Evolutionary conservation across 2,888 invertebrate genomes (phyloP).

Genomic region (Nymphalis urticae): DNA sequence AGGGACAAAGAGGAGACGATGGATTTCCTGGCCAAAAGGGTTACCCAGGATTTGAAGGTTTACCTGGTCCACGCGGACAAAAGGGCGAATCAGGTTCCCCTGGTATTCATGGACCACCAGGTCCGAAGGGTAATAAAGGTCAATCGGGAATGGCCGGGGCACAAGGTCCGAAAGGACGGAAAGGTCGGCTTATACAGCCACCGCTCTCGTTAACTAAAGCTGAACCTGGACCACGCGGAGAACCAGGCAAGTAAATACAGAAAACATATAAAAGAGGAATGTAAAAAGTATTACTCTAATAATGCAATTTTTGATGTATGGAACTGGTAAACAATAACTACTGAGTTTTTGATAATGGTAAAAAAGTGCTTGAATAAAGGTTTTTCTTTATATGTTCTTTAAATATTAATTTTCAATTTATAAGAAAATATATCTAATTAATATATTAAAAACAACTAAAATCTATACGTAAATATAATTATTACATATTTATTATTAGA

Average conservation of each 20-base stretch:
- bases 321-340: no score
- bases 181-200: constrained; percentile 64
- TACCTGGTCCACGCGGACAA: constrained; percentile 56
- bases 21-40: constrained; percentile 62
- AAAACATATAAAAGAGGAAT: not conserved
- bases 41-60: constrained; percentile 58
- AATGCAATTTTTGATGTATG: no score
- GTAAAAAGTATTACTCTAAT: not conserved
- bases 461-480: no score
- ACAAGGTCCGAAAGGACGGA: constrained; percentile 77
- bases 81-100: constrained; percentile 55
- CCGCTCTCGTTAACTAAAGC: constrained; percentile 56
- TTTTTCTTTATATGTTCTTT: no score
- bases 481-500: no score
- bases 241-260: constrained; percentile 66
- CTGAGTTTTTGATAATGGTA: no score
- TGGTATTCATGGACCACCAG: constrained; percentile 68
- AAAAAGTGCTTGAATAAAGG: no score
- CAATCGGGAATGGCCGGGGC: constrained; percentile 58
- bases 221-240: constrained; percentile 82
- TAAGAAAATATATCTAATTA: no score
- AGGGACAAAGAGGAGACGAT: constrained; percentile 62
- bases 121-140: constrained; percentile 50
- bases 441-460: no score
- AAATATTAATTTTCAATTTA: no score